Conservation (phyloP, 2,113 vertebrate species). For the Malurus melanocephalus region DNA sequence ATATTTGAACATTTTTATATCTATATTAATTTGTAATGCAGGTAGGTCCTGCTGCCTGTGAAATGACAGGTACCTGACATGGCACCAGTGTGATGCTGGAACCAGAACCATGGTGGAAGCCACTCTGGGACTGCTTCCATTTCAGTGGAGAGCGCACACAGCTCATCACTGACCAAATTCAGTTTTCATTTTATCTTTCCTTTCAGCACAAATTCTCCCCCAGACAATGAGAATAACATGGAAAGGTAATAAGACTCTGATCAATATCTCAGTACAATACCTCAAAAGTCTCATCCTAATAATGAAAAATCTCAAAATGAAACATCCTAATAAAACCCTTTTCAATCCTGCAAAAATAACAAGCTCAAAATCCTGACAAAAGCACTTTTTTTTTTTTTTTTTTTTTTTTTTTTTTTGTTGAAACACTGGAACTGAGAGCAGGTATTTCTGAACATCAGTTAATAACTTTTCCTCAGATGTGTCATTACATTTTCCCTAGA, state of each 20-base stretch:
- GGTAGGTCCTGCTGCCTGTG: neutral
- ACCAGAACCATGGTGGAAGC: neutral
- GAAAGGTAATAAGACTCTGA: neutral
- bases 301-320: slow-evolving; percentile 6
- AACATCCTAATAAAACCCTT: slow-evolving; percentile 16
- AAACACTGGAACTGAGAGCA: slow-evolving; percentile 18
- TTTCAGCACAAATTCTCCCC: neutral
- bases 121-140: neutral
- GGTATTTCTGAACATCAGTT: neutral
- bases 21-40: neutral
- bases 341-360: slow-evolving; percentile 31
- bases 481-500: slow-evolving; percentile 19
- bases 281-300: neutral
- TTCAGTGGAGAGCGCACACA: neutral
- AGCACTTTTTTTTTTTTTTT: neutral
- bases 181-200: neutral
- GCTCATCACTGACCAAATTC: neutral
- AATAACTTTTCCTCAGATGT: neutral
- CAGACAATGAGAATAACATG: slow-evolving; percentile 16
- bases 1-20: neutral
- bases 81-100: neutral
- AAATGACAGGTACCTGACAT: neutral
- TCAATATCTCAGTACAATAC: slow-evolving; percentile 27
- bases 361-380: slow-evolving; percentile 35
- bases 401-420: neutral